Conservation (phyloP, 2,113 vertebrate species). For the Heloderma charlesbogerti region DNA sequence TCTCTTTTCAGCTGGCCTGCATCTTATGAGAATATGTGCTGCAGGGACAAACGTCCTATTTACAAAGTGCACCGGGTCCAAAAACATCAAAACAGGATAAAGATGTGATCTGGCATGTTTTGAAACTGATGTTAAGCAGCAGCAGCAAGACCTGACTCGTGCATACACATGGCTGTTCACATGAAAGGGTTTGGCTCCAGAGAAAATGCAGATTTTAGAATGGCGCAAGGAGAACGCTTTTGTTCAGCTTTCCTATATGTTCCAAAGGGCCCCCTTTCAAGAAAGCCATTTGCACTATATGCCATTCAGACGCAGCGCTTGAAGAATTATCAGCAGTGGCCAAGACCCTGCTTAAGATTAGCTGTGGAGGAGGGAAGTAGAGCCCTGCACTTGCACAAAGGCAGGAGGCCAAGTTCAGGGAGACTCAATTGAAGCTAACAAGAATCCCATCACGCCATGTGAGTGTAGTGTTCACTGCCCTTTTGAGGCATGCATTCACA, state of each 20-base stretch:
- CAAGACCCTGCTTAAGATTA: conserved; percentile 13
- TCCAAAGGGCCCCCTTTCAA: conserved; percentile 15
- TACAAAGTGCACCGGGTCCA: neutral
- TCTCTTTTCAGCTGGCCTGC: neutral
- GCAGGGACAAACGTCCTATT: neutral
- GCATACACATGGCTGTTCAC: neutral
- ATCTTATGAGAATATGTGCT: neutral
- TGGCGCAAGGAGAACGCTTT: neutral
- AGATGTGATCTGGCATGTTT: neutral
- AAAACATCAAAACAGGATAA: neutral
- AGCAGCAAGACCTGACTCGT: neutral
- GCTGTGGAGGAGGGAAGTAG: neutral
- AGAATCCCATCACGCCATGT: neutral
- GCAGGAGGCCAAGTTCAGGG: neutral
- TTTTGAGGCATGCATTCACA: neutral
- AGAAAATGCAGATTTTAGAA: neutral
- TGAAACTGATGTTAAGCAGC: neutral
- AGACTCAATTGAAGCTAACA: neutral
- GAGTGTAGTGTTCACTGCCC: neutral
- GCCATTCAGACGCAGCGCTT: neutral
- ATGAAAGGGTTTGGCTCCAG: neutral
- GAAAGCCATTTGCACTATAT: conserved; percentile 3
- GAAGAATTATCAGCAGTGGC: conserved; percentile 9
- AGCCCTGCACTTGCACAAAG: neutral
- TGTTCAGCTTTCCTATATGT: neutral